Percentiles rank a stretch among this genome's conserved stretches.
Evolutionary conservation across 2,113 vertebrate genomes (phyloP).

Genomic region (Neogobius melanostomus): DNA sequence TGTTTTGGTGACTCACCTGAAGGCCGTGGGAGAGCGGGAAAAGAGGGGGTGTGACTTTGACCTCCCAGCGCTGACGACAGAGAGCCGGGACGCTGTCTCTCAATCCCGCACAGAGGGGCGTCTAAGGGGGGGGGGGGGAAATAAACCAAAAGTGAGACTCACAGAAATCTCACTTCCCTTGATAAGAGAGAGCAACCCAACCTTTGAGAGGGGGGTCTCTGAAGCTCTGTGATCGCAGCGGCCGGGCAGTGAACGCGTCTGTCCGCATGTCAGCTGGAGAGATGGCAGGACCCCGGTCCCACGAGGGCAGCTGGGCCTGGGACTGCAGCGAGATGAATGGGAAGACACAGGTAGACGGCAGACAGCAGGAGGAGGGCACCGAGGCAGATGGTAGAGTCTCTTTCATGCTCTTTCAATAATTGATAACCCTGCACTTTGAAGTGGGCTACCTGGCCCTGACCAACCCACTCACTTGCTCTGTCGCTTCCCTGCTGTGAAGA

Average conservation of each 20-base stretch:
- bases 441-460: slow-evolving; percentile 31
- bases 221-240: slow-evolving; percentile 78
- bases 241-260: slow-evolving; percentile 84
- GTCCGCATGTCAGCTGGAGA: slow-evolving; percentile 84
- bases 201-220: slow-evolving; percentile 79
- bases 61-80: slow-evolving; percentile 69
- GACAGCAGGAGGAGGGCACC: slow-evolving; percentile 14
- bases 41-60: slow-evolving; percentile 70
- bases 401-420: slow-evolving; percentile 64
- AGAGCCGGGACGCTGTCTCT: slow-evolving; percentile 75
- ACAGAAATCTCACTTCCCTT: not conserved
- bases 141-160: not conserved
- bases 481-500: not conserved
- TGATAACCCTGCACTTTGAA: slow-evolving; percentile 60
- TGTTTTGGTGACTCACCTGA: slow-evolving; percentile 68
- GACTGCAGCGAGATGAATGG: slow-evolving; percentile 48
- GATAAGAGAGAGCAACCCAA: not conserved
- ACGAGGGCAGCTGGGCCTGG: slow-evolving; percentile 75
- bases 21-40: slow-evolving; percentile 79
- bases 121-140: slow-evolving; percentile 49
- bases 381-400: slow-evolving; percentile 37
- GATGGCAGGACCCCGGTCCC: slow-evolving; percentile 78
- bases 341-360: slow-evolving; percentile 23
- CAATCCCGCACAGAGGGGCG: slow-evolving; percentile 72
- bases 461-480: slow-evolving; percentile 1